phyloP scores from a whole-genome alignment of 2,888 invertebrate genomes.

The Cyclophora punctaria region DNA sequence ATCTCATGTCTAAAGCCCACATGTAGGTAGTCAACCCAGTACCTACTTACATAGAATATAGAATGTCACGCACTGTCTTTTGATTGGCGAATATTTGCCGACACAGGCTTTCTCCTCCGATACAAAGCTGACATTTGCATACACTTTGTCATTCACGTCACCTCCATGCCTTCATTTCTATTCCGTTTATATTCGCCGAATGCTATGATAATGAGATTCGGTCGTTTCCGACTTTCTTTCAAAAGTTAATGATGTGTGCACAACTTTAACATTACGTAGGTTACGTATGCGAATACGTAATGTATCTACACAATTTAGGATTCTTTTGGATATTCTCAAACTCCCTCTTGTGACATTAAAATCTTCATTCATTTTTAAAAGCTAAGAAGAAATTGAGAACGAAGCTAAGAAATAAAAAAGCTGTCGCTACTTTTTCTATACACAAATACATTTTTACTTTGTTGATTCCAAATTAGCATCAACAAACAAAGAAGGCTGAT shows the following conservation, averaged over 20 bases:
- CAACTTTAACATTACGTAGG: slow-evolving; percentile 1
- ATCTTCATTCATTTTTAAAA: no score
- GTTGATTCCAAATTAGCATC: slow-evolving; percentile 25
- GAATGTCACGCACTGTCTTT: slow-evolving; percentile 14
- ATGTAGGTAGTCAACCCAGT: no score
- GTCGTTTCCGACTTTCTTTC: slow-evolving; percentile 53
- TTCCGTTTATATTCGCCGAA: slow-evolving; percentile 50
- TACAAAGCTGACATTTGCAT: slow-evolving; percentile 68
- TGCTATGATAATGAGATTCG: slow-evolving; percentile 58
- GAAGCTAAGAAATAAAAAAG: no score
- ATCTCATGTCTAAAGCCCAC: no score
- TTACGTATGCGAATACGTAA: background rate
- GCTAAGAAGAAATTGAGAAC: no score
- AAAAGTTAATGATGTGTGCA: slow-evolving; percentile 41
- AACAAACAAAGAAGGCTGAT: slow-evolving; percentile 39
- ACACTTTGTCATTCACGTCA: slow-evolving; percentile 70
- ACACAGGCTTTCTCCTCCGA: slow-evolving; percentile 43
- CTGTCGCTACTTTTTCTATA: no score
- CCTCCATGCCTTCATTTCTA: slow-evolving; percentile 52
- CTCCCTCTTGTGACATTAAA: no score
- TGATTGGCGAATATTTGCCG: slow-evolving; percentile 44
- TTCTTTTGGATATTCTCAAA: no score
- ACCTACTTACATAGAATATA: no score
- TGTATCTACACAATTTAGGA: background rate
- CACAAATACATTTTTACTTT: slow-evolving; percentile 3